These are phyloP conservation scores for Brachionus koreanus DNA, from an alignment of 1,140 invertebrate genomes.

Conservation along the genomic window DNA sequence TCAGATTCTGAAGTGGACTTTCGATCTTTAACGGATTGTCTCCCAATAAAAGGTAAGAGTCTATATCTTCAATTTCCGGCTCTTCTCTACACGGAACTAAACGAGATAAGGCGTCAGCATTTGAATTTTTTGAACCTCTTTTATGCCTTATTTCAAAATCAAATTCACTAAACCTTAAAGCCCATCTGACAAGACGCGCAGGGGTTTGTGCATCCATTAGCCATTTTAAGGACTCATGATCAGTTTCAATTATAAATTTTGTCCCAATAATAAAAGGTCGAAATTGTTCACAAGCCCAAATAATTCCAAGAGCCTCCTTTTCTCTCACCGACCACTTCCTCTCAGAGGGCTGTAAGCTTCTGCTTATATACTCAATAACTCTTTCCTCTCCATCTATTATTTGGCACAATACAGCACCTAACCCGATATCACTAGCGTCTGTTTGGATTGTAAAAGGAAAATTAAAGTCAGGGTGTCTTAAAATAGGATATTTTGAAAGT, in stretches of 20 bases:
- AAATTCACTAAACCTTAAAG: constrained; percentile 59
- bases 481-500: not conserved
- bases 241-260: constrained; percentile 20
- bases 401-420: constrained; percentile 60
- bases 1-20: not conserved
- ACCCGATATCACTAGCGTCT: constrained; percentile 51
- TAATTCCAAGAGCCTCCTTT: constrained; percentile 47
- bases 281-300: not conserved
- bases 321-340: constrained; percentile 51
- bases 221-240: constrained; percentile 24
- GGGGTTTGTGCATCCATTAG: not conserved
- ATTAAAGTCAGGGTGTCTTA: not conserved
- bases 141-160: constrained; percentile 57
- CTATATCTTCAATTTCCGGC: constrained; percentile 7
- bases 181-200: constrained; percentile 55
- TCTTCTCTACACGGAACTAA: not conserved
- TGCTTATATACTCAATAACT: constrained; percentile 57
- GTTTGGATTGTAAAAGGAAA: constrained; percentile 48
- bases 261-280: not conserved
- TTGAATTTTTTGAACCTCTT: constrained; percentile 50
- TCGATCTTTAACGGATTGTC: not conserved
- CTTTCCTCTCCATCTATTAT: constrained; percentile 45
- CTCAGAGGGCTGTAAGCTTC: not conserved
- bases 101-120: constrained; percentile 52
- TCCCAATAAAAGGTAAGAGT: not conserved